Evolutionary conservation across 2,113 vertebrate genomes (phyloP).

Genomic region (Sinocyclocheilus anophthalmus): DNA sequence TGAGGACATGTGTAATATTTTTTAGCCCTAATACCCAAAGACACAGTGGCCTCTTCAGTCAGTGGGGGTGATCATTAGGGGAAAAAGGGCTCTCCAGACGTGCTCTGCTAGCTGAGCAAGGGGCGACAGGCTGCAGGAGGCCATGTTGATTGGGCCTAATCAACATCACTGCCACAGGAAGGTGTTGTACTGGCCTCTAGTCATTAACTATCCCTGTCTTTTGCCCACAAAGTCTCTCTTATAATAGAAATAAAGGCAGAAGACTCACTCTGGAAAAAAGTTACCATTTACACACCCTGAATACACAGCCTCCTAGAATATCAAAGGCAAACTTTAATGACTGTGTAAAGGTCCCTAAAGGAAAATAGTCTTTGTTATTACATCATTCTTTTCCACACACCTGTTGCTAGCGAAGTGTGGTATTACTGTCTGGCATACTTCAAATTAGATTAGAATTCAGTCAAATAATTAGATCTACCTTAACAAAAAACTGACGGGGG

Average conservation of each 20-base stretch:
- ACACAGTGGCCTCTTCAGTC: not conserved
- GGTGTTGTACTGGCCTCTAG: slow-evolving; percentile 21
- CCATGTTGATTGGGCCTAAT: slow-evolving; percentile 39
- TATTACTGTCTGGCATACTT: not conserved
- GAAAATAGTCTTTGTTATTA: not conserved
- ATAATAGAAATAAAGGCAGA: slow-evolving; percentile 5
- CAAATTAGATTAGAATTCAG: not conserved
- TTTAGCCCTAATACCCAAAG: slow-evolving; percentile 10
- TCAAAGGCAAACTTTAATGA: not conserved
- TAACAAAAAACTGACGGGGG: not conserved
- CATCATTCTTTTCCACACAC: slow-evolving; percentile 8
- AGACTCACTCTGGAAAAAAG: not conserved
- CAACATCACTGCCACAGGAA: slow-evolving; percentile 38
- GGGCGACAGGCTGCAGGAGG: slow-evolving; percentile 10
- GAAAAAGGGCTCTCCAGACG: not conserved
- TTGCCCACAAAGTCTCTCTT: not conserved
- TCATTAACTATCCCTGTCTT: slow-evolving; percentile 31
- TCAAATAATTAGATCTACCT: not conserved
- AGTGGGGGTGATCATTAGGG: slow-evolving; percentile 33
- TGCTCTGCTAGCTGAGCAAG: not conserved
- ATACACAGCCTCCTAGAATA: slow-evolving; percentile 12
- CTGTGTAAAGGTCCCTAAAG: slow-evolving; percentile 7
- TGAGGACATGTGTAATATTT: slow-evolving; percentile 17
- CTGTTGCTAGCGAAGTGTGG: not conserved
- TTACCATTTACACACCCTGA: slow-evolving; percentile 19